Base-by-base conservation (phyloP, 2,888 invertebrate genomes). In the Cryptus viduatorius region DNA sequence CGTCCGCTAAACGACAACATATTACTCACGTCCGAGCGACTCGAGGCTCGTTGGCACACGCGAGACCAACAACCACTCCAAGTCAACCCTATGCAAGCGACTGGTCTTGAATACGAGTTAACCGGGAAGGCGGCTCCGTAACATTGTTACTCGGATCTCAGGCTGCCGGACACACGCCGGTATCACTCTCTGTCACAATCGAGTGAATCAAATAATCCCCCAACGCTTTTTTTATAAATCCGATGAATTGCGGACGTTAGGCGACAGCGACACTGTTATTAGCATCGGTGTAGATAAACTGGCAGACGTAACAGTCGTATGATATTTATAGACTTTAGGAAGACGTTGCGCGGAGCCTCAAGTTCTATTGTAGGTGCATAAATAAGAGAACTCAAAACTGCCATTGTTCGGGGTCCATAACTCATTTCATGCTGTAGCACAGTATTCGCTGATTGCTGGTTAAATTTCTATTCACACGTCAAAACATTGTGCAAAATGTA, bases 51-150 rank as follows among this genome's bases (percentile, higher is more conserved):
- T 44, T 29, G 72, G 59, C 56, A 75, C 56, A 64, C 56, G 77
- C 53, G 67, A 56, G 67, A 56, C 68, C 77, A 24, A 16, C 67
- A 44, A 44, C 31, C 56, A 77, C 29, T 68, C 64, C 29, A 50
- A 37, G 48, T 64, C 48, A 53, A 65, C 65, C 42, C 37, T 59
- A 8, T 59, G 24, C 77, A 14, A 68, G 29, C 75, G 48, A 69
- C 77, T 59, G 37, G 42, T 53, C 68, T 68, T 89, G 87, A 90
- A 88, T 89, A 65, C 86, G 67, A 75, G 78, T 88, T 81, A 81
- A 77, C 71, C 71, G 65, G 81, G 5, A 2, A 37, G 37, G 37
- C 76, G 37, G 59, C 69, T 53, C 75, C 75, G 69, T 31, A 75
- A 76, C 81, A 81, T 61, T 81, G 81, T 81, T 73, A 76, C 69